Percentiles rank a stretch among this genome's conserved stretches.
Conservation (phyloP, 2,113 vertebrate genomes). For the Girardinichthys multiradiatus region DNA sequence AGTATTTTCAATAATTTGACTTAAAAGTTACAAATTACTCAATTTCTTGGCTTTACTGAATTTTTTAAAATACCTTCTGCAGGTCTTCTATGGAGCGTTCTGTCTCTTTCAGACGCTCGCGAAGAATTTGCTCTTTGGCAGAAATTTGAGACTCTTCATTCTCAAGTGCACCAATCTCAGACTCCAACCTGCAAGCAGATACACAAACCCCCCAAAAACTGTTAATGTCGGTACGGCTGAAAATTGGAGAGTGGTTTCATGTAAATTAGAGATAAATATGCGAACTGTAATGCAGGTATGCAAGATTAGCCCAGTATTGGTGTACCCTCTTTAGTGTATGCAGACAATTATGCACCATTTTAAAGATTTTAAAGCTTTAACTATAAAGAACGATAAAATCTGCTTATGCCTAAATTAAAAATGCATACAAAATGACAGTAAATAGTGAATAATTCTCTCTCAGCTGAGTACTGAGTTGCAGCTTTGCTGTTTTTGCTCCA, state of each 20-base stretch:
- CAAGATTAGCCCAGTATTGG: no score
- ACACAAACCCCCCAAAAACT: not conserved
- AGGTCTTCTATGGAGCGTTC: conserved; percentile 92
- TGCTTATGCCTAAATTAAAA: no score
- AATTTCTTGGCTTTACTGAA: not conserved
- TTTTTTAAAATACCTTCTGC: conserved; percentile 85
- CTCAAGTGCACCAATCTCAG: conserved; percentile 91
- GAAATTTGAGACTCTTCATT: conserved; percentile 96
- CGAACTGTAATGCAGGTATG: no score
- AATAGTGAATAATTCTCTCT: no score
- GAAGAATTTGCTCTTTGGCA: conserved; percentile 94
- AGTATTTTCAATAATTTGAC: not conserved
- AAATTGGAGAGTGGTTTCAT: not conserved
- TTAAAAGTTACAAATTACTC: not conserved
- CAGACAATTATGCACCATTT: no score
- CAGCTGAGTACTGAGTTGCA: not conserved
- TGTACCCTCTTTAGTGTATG: no score
- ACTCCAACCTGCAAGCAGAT: conserved; percentile 86
- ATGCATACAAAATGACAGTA: no score
- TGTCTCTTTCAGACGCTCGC: conserved; percentile 92
- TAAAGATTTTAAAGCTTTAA: no score
- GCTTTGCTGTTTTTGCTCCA: not conserved
- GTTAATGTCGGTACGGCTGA: not conserved
- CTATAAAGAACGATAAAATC: no score
- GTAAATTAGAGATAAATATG: not conserved